Base-by-base conservation (phyloP, 2,113 vertebrate species). In the Sinocyclocheilus anshuiensis region DNA sequence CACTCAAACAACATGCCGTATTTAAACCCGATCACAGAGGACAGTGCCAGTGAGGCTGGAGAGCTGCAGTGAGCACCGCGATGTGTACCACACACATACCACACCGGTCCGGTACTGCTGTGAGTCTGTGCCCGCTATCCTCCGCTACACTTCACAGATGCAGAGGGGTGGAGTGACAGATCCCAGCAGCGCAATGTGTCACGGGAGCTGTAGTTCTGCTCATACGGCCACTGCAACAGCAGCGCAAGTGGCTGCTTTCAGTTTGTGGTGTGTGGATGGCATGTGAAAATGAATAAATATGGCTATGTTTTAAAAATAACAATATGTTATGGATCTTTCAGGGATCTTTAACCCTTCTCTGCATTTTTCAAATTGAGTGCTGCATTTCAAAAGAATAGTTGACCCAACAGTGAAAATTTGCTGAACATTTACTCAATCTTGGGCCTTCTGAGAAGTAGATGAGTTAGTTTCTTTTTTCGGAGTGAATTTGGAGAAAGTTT, bases 91-190 rank as follows among this genome's bases (percentile, higher is more conserved):
- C 48, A 13, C 13, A 53, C 24, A 81, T 3, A 75, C 18, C 79
- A 69, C 4, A 59, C 59, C 65, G 86, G 79, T 59, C 42, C 39
- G 10, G 78, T 11, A n/a, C 22, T 48, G 67, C 82, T 84, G 24
- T 67, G 67, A 42, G 13, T 79, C 63, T 53, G 10, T 18, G 26
- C 22, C 22, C 55, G 77, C 33, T 67, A 67, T 81, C 81, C 78
- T 72, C 71, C 81, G 63, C 48, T 72, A 42, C 61, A 77, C 74
- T 69, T 20, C 50, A 33, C 42, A 50, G 61, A 84, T 63, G 74
- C 24, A 69, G 26, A 69, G 86, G 87, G 87, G 83, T 50, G 87
- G 86, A 80, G 67, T 39, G 81, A 87, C 80, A 61, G n/a, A 80
- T 13, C 83, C 5, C 18, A 39, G 33, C 57, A 2, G 39, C 36